Evolutionary conservation across 2,113 vertebrate genomes (phyloP).

Genomic region (Euleptes europaea): DNA sequence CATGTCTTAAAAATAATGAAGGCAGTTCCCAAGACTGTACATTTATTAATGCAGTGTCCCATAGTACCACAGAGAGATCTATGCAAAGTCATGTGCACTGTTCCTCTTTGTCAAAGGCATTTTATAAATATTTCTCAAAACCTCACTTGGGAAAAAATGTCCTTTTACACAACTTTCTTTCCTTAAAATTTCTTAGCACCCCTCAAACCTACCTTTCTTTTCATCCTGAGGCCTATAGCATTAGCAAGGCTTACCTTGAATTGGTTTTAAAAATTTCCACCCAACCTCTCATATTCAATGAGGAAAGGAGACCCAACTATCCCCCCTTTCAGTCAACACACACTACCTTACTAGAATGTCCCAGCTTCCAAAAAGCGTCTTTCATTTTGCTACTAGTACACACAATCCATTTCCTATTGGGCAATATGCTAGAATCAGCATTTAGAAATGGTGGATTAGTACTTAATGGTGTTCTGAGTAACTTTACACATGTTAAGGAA

Average conservation of each 20-base stretch:
- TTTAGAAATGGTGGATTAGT: neutral
- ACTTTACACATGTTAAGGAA: neutral
- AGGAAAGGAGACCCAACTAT: neutral
- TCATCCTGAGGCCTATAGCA: neutral
- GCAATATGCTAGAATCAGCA: neutral
- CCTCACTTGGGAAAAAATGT: neutral
- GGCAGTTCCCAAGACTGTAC: neutral
- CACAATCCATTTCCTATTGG: neutral
- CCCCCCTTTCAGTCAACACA: neutral
- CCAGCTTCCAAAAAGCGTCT: neutral
- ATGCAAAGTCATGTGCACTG: neutral
- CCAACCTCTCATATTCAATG: neutral
- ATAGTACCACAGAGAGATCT: neutral
- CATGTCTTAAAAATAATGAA: neutral
- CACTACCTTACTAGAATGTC: neutral
- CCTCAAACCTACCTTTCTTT: neutral
- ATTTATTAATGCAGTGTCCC: neutral
- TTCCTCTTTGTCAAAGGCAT: neutral
- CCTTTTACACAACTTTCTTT: neutral
- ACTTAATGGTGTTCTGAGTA: too few relatives aligned
- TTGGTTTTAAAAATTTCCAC: neutral
- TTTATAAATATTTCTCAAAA: neutral
- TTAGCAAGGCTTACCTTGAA: neutral
- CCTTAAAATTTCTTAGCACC: neutral
- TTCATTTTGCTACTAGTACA: neutral